Percentiles rank a stretch among this genome's conserved stretches.
phyloP scores from a whole-genome alignment of 2,888 invertebrate species.

The Andrena hattorfiana region DNA sequence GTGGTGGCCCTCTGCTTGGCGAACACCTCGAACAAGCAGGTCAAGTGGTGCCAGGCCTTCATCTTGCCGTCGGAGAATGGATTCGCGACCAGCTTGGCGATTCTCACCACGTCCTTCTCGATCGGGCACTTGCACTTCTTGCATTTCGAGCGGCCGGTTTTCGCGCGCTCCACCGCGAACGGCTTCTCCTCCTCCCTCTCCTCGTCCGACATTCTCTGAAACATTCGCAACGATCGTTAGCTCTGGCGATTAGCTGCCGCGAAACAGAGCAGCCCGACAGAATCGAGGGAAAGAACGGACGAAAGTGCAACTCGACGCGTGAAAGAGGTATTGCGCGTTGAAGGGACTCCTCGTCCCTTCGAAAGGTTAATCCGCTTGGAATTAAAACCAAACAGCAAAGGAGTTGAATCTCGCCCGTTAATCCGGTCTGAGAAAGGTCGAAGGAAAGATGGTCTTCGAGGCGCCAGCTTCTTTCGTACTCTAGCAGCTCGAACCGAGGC shows the following conservation, averaged over 20 bases:
- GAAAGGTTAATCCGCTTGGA: conserved; percentile 5
- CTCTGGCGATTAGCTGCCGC: not conserved
- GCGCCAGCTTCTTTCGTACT: too few species aligned
- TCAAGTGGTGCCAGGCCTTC: conserved; percentile 94
- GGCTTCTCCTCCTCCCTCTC: conserved; percentile 85
- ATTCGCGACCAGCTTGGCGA: conserved; percentile 92
- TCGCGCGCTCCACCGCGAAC: conserved; percentile 92
- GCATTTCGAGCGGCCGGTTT: conserved; percentile 92
- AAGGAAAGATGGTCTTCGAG: not conserved
- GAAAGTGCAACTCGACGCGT: not conserved
- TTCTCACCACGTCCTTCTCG: conserved; percentile 89
- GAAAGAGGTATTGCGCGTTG: not conserved
- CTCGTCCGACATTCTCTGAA: conserved; percentile 80
- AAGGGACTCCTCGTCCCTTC: too few species aligned
- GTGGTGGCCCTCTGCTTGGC: conserved; percentile 92
- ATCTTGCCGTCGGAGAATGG: conserved; percentile 92
- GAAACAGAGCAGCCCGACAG: not conserved
- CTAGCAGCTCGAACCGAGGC: too few species aligned
- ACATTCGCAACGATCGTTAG: not conserved
- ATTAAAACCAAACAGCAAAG: conserved; percentile 15
- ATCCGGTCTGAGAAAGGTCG: not conserved
- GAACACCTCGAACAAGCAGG: conserved; percentile 93
- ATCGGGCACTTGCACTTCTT: conserved; percentile 95
- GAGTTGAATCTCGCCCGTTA: not conserved
- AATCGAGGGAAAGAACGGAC: not conserved